Evolutionary conservation across 2,797 vertebrate species (phyloP), one percentile per base, ranked within the genome.

Genomic region (Dendrocincla tyrannina): DNA sequence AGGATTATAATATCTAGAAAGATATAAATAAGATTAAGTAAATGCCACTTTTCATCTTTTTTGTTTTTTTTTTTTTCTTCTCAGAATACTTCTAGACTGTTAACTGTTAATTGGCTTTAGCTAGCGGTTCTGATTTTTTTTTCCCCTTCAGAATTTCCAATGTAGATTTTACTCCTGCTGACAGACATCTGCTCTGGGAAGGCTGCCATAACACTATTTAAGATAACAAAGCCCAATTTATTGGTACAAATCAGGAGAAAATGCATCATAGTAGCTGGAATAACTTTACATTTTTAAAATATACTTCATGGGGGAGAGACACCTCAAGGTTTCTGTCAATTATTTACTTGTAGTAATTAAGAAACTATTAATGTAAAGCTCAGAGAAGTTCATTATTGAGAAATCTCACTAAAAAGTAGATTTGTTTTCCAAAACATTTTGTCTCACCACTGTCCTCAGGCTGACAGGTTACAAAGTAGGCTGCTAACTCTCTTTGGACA

Each of bases 101-200:
- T 64, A 60, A 47, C 23, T 66, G 27, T 67, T 77, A 86, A 89
- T 52, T 92, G 19, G 28, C 5, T 69, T 73, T 58, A 88, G 5
- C 11, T 73, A 49, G 14, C 47, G 59, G 2, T 20, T 91, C 10
- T 60, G 7, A 37, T 19, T 1, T 12, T 4, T 33, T 33, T 33
- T 41, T 68, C 56, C 8, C 2, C 3, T 84, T 77, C 16, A 56
- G 27, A 72, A 50, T 86, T 91, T 73, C 19, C 28, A 63, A 17
- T 52, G 25, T 56, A 83, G 35, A 60, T 83, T 88, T 93, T 89
- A 30, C 28, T 89, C 69, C 66, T 72, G 28, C 74, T 91, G 75
- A 91, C 60, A 85, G 60, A 59, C 63, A 83, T 83, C 72, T 95
- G 52, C 14, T 85, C 73, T 90, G 66, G 37, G 59, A 93, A 93